phyloP scores from a whole-genome alignment of 2,797 vertebrate species.

The Galagoides demidoff region DNA sequence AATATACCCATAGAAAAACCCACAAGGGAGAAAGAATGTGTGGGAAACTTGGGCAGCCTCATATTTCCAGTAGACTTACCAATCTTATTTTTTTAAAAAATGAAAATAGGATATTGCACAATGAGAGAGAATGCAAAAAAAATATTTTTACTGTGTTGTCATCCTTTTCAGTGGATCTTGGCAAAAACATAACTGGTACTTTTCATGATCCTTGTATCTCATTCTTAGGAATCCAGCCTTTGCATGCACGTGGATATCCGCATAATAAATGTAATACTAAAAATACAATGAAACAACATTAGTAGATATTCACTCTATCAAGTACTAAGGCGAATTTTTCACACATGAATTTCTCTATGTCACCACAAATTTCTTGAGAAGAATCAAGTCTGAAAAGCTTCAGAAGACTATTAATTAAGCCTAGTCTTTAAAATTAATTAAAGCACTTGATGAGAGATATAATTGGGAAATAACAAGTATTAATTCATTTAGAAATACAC shows the following conservation, averaged over 20 bases:
- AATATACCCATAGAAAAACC: constrained; percentile 54
- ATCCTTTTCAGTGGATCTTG: neutral
- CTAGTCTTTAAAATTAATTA: neutral
- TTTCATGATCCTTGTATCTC: neutral
- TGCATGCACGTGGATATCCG: neutral
- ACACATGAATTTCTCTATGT: neutral
- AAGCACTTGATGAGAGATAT: neutral
- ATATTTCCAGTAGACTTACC: constrained; percentile 29
- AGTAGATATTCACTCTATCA: neutral
- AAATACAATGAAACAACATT: neutral
- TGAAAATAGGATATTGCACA: neutral
- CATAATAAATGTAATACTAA: neutral
- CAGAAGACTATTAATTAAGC: neutral
- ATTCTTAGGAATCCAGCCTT: neutral
- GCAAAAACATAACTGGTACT: neutral
- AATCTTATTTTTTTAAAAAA: neutral
- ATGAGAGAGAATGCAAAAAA: constrained; percentile 11
- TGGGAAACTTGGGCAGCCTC: constrained; percentile 13
- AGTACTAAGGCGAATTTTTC: neutral
- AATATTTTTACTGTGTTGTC: neutral
- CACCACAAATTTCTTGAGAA: neutral
- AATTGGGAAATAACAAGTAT: neutral
- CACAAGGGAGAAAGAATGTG: constrained; percentile 34
- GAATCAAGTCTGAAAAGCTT: neutral
- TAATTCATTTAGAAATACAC: neutral